Evolutionary conservation across 2,113 vertebrate species (phyloP), one percentile per base, ranked within the genome.

Genomic region (Leptodactylus fuscus): DNA sequence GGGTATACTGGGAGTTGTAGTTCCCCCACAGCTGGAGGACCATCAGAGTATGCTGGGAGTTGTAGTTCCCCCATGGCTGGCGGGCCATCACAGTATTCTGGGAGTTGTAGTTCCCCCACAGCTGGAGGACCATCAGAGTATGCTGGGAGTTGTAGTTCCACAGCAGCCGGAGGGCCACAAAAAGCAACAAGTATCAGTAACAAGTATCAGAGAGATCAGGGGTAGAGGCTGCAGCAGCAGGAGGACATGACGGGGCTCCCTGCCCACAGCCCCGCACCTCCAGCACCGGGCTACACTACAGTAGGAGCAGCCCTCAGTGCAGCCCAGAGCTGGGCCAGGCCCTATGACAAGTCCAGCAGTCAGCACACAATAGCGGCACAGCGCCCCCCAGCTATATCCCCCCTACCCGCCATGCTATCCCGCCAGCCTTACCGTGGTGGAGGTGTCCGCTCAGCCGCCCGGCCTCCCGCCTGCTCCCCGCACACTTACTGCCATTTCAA

Each of bases 401-500:
- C 44, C 1, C 41, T 22, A 1, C 10, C 22, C 7, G 6, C 29
- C 41, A 44, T 4, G 4, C 4, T 9, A 41, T 48, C 10, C 48
- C 29, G 22, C 44, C n/a, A n/a, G n/a, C 62, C 44, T 81, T 48
- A 81, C 80, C 80, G 24, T 53, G 36, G n/a, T n/a, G n/a, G n/a
- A n/a, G n/a, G 24, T 9, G n/a, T 58, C 32, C 27, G 53, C 36
- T 60, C 46, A n/a, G 34, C 46, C 10, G 18, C 81, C 44, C 41
- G 44, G 32, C 20, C 74, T 24, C 51, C 74, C 2, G 18, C 36
- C 29, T 24, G 22, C 18, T 13, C 67, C 79, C 60, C 4, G 34
- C 48, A 44, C 27, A 27, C 22, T 22, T n/a, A 10, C 13, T 44
- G 32, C 32, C 83, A 85, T 85, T 85, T 85, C 32, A 85, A 85